Conservation (phyloP, 2,113 vertebrate genomes). For the Cygnus atratus region DNA sequence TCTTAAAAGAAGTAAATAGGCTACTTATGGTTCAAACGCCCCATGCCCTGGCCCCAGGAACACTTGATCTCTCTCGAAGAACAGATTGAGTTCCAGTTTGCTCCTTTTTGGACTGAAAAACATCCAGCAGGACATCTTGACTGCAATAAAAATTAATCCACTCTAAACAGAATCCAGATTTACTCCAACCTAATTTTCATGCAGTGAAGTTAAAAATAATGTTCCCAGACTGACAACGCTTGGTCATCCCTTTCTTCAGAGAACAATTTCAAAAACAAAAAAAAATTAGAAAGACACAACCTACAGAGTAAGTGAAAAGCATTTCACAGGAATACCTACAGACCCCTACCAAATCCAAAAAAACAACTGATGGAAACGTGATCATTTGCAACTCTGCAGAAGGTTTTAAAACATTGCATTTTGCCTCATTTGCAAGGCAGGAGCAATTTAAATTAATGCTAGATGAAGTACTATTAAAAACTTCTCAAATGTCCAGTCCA, state of each 20-base stretch:
- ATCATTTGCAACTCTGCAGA: not conserved
- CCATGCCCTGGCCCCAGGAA: not conserved
- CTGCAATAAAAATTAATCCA: not conserved
- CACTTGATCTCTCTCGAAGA: constrained; percentile 17
- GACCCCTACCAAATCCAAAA: not conserved
- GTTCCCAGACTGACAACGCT: not conserved
- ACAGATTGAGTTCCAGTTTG: not conserved
- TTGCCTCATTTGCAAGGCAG: not conserved
- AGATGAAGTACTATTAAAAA: not conserved
- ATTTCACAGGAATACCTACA: not conserved
- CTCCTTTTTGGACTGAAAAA: constrained; percentile 17
- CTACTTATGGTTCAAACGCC: constrained; percentile 5
- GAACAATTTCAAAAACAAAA: not conserved
- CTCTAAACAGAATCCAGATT: not conserved
- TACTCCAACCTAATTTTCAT: not conserved
- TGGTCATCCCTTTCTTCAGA: not conserved
- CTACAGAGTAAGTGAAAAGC: not conserved
- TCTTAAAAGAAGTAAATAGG: constrained; percentile 30
- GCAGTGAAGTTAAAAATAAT: not conserved
- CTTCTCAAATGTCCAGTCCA: not conserved
- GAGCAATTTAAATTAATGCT: not conserved
- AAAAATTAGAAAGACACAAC: not conserved
- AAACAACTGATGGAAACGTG: not conserved
- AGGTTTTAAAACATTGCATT: not conserved
- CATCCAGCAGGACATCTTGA: not conserved